Evolutionary conservation across 2,113 vertebrate genomes (phyloP), one percentile per base, ranked within the genome.

Genomic region (Dasypus novemcinctus): DNA sequence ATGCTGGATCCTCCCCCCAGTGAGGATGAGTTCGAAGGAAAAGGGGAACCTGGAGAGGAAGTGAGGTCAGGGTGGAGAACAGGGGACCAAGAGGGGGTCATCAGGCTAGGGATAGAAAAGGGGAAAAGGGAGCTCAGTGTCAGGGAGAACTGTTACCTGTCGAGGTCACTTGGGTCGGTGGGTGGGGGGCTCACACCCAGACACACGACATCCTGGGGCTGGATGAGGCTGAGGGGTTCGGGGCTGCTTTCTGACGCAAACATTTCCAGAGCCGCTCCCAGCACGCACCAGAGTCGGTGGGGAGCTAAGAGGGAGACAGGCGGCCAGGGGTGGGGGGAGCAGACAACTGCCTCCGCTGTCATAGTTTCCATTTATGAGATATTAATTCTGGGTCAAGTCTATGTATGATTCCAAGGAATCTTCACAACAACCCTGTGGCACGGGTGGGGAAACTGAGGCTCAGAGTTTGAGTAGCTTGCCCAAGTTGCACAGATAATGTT

Each of bases 1-100:
- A 95, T 99, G 99, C 94, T 99, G 98, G n/a, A 99, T 98, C 95
- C 99, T 99, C 29, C 99, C 99, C 6, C 99, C 99, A 0, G 97
- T 98, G 64, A 99, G 96, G 96, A 99, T 99, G 89, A 99, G 98
- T 97, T 99, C 99, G 0, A 99, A 99, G 64, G 99, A 99, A 98
- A 99, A 99, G 15, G 98, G 98, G 84, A 99, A 99, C 98, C 99
- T 99, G 96, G 90, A 80, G 71, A 79, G 57, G 76, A 14, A 18
- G 84, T 5, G 0, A 59, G 69, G 43, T 90, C 57, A 96, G 12
- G 29, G 20, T 63, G 59, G 4, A 23, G 2, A 49, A 38, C 5
- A 2, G 20, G 18, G 25, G 33, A 27, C 57, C 41, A 8, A 5
- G 2, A 82, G 23, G 17, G 52, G 18, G 12, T 76, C 54, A 27